Evolutionary conservation across 2,113 vertebrate species (phyloP).

Genomic region (Ceuthmochares aereus): DNA sequence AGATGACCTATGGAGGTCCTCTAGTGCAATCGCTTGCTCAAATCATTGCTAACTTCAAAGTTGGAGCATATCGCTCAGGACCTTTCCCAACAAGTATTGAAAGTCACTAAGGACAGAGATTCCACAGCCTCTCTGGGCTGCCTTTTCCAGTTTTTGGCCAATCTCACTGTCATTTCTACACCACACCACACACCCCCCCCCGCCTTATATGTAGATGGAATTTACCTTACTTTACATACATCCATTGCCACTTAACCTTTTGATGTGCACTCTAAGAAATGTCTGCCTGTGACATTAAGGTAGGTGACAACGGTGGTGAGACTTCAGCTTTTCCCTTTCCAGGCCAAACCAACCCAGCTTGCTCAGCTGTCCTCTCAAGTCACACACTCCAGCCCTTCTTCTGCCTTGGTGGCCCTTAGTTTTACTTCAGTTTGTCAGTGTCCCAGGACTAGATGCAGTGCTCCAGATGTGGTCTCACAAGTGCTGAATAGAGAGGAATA

Average conservation of each 20-base stretch:
- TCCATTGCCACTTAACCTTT: not conserved
- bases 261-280: not conserved
- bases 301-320: not conserved
- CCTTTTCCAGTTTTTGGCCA: not conserved
- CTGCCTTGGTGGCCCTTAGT: constrained; percentile 49
- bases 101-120: not conserved
- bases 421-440: constrained; percentile 30
- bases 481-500: constrained; percentile 52
- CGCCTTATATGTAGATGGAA: not conserved
- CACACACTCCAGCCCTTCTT: constrained; percentile 36
- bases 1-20: not conserved
- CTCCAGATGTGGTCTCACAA: constrained; percentile 60
- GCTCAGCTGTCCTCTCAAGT: not conserved
- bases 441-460: constrained; percentile 14
- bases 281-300: not conserved
- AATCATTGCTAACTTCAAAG: not conserved
- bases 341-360: not conserved
- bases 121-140: not conserved
- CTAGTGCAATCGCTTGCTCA: not conserved
- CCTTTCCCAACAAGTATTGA: not conserved
- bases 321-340: not conserved
- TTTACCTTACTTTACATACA: not conserved
- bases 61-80: not conserved
- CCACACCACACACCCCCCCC: too few relatives aligned
- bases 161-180: not conserved